phyloP scores from a whole-genome alignment of 2,888 invertebrate species.

The Polyommatus iphigenia region DNA sequence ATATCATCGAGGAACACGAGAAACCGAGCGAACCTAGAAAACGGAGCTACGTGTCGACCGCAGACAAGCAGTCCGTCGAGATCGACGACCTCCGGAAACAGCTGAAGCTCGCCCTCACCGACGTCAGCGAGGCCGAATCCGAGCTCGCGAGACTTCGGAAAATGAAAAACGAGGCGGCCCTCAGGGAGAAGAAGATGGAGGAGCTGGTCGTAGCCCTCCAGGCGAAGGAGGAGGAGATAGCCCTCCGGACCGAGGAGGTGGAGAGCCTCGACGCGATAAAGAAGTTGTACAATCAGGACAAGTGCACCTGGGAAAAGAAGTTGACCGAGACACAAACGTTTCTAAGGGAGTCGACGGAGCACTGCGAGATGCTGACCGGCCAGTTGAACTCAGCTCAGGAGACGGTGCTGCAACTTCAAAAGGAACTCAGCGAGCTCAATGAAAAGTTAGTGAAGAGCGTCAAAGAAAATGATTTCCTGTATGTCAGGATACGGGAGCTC shows the following conservation, averaged over 20 bases:
- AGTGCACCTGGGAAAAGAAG: slow-evolving; percentile 84
- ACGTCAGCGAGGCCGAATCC: slow-evolving; percentile 84
- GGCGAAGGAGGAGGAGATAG: slow-evolving; percentile 87
- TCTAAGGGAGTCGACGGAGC: slow-evolving; percentile 84
- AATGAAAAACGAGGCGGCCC: slow-evolving; percentile 84
- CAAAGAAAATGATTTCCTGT: slow-evolving; percentile 88
- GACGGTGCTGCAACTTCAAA: slow-evolving; percentile 83
- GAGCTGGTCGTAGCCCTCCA: slow-evolving; percentile 88
- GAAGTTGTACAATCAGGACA: slow-evolving; percentile 82
- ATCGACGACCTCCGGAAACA: slow-evolving; percentile 86
- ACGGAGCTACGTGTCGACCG: slow-evolving; percentile 76
- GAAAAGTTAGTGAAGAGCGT: slow-evolving; percentile 85
- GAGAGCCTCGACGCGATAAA: slow-evolving; percentile 83
- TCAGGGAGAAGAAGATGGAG: slow-evolving; percentile 87
- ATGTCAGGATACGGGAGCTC: slow-evolving; percentile 85
- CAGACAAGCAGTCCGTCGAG: slow-evolving; percentile 84
- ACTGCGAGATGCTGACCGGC: slow-evolving; percentile 82
- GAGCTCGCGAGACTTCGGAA: slow-evolving; percentile 86
- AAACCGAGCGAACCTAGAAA: slow-evolving; percentile 73
- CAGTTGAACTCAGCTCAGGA: slow-evolving; percentile 84
- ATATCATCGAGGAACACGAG: slow-evolving; percentile 70
- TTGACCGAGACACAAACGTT: slow-evolving; percentile 85
- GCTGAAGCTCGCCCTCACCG: slow-evolving; percentile 81
- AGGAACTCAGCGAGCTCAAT: slow-evolving; percentile 84
- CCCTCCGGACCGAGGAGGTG: slow-evolving; percentile 84